These are phyloP conservation scores for Tenthredo mesomela DNA, from an alignment of 2,888 invertebrate genomes.

Conservation along the genomic window DNA sequence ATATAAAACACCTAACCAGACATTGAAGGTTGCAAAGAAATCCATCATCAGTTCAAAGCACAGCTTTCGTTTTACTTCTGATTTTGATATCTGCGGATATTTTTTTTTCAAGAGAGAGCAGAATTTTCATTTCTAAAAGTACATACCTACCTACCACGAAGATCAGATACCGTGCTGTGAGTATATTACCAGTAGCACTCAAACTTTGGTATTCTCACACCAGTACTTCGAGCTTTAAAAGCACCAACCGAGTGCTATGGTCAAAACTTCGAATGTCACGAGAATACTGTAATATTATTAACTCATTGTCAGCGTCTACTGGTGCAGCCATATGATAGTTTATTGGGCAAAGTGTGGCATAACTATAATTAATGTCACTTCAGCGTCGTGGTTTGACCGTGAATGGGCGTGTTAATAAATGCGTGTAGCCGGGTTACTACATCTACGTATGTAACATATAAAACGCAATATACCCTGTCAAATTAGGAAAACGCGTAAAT, in stretches of 20 bases:
- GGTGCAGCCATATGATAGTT: not conserved
- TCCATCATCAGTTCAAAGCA: not conserved
- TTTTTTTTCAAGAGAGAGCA: not conserved
- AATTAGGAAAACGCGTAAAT: slow-evolving; percentile 1
- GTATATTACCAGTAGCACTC: not conserved
- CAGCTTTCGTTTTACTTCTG: not conserved
- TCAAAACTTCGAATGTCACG: not conserved
- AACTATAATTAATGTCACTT: not conserved
- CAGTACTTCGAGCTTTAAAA: not conserved
- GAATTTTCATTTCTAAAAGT: not conserved
- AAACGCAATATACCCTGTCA: not conserved
- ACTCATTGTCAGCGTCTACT: not conserved
- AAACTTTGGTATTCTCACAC: not conserved
- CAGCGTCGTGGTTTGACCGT: not conserved
- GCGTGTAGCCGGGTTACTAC: not conserved
- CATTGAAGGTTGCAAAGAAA: not conserved
- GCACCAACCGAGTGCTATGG: not conserved
- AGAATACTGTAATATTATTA: not conserved
- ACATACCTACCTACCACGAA: not conserved
- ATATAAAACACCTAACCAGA: not conserved
- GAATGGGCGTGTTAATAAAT: not conserved
- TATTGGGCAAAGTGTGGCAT: not conserved
- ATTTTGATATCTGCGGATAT: not conserved
- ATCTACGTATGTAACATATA: not conserved
- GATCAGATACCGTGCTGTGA: not conserved